Percentiles rank a stretch among this genome's conserved stretches.
Conservation (phyloP, 2,797 vertebrate genomes). For the Sebastes hubbsi region DNA sequence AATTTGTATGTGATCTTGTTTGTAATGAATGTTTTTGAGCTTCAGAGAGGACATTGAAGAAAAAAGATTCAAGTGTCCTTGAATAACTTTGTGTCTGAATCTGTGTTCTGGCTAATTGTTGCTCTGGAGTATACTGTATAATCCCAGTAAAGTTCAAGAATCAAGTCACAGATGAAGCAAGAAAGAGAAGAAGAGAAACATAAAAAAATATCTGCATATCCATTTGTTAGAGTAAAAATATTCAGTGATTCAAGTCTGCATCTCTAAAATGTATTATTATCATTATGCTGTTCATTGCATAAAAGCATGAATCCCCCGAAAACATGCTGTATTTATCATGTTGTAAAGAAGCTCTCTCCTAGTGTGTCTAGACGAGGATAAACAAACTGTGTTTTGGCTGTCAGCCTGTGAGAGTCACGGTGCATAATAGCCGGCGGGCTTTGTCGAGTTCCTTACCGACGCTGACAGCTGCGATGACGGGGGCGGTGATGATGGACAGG, state of each 20-base stretch:
- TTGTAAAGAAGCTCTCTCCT: not conserved
- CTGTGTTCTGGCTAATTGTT: not conserved
- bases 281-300: not conserved
- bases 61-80: not conserved
- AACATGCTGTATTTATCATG: not conserved
- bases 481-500: conserved; percentile 95
- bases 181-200: not conserved
- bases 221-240: not conserved
- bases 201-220: not conserved
- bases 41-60: no score
- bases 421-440: not conserved
- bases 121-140: not conserved
- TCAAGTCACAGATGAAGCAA: not conserved
- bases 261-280: not conserved
- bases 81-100: not conserved
- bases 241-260: not conserved
- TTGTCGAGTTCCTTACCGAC: conserved; percentile 86
- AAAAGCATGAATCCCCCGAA: not conserved
- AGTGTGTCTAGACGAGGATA: not conserved
- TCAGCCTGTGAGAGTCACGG: not conserved
- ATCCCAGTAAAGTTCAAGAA: not conserved
- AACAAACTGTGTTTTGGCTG: not conserved
- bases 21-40: not conserved
- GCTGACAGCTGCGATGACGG: conserved; percentile 98
- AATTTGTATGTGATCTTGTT: not conserved